These are phyloP conservation scores for Anodontia alba DNA, from an alignment of 2,888 invertebrate genomes.

Conservation along the genomic window DNA sequence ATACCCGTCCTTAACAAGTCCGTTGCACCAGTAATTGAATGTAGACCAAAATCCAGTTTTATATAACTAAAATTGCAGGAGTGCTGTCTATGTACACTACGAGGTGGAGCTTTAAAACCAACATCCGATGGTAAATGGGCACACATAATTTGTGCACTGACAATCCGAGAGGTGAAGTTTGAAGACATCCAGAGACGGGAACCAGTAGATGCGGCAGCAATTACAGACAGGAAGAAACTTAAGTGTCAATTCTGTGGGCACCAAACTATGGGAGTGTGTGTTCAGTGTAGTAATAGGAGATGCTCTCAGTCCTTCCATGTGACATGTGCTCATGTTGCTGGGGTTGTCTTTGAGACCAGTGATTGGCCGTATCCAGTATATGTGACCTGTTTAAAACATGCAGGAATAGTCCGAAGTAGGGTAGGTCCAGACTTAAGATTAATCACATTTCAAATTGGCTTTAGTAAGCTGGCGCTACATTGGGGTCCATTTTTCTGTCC, in stretches of 20 bases:
- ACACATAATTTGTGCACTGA: constrained; percentile 85
- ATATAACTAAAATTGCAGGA: too few species aligned
- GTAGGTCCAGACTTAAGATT: too few species aligned
- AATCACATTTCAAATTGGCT: background rate
- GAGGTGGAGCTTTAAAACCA: constrained; percentile 85
- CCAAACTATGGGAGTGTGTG: constrained; percentile 70
- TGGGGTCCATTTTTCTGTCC: too few species aligned
- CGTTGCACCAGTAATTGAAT: too few species aligned
- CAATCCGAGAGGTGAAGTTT: constrained; percentile 84
- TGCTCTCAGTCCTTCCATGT: constrained; percentile 87
- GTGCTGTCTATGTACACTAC: constrained; percentile 87
- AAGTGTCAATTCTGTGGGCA: constrained; percentile 81
- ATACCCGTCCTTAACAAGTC: too few species aligned
- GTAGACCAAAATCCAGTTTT: too few species aligned
- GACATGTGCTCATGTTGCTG: constrained; percentile 87
- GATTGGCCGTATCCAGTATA: constrained; percentile 85
- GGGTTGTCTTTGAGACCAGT: constrained; percentile 85
- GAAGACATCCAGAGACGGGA: constrained; percentile 79
- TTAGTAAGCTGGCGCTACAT: too few species aligned
- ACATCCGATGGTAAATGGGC: constrained; percentile 84
- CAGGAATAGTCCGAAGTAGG: constrained; percentile 67
- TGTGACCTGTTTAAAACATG: constrained; percentile 84
- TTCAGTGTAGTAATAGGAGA: constrained; percentile 85
- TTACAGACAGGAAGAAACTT: constrained; percentile 50
- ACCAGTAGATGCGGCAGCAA: constrained; percentile 79